Base-by-base conservation (phyloP, 2,113 vertebrate genomes). In the Cynoglossus semilaevis region DNA sequence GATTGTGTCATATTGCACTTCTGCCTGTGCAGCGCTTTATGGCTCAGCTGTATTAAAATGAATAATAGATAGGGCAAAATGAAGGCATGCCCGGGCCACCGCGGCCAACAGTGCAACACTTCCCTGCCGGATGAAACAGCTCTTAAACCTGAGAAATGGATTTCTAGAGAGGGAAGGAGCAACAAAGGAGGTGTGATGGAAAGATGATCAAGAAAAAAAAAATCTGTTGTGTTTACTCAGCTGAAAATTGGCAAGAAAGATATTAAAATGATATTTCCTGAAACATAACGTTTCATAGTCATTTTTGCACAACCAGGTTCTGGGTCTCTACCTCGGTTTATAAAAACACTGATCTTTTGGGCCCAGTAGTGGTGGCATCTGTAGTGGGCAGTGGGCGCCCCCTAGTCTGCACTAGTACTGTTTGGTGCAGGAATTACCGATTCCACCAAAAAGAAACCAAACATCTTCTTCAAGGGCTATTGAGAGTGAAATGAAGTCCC, bases 41-140 rank as follows among this genome's bases (percentile, higher is more conserved):
- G 64, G 63, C 69, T 78, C 51, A 69, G 76, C 72, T 80, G 74
- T 79, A 82, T 75, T 83, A 72, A 79, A 80, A 79, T 80, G 49
- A 82, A 84, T 82, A 81, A 85, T 80, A 75, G 84, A 82, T 80
- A 57, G 57, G 49, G 36, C 42, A 58, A 56, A 75, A 70, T 48
- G 61, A 70, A 79, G 70, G 61, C 58, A 70, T 48, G 60, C 54
- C 56, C 65, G 59, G 70, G 61, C 63, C 68, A 41, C 57, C 29
- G 58, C 34, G 57, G 67, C 50, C 50, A 62, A 70, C 60, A 74
- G 74, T 63, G 67, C 67, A 66, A 47, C 51, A 54, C 51, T 19
- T 70, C 48, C 41, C 70, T 47, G 49, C 46, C 51, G 43, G 49
- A 51, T 35, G 57, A 35, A 59, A 52, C 57, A 45, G 38, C 40